Evolutionary conservation across 2,888 invertebrate species (phyloP).

Genomic region (Endotricha flammealis): DNA sequence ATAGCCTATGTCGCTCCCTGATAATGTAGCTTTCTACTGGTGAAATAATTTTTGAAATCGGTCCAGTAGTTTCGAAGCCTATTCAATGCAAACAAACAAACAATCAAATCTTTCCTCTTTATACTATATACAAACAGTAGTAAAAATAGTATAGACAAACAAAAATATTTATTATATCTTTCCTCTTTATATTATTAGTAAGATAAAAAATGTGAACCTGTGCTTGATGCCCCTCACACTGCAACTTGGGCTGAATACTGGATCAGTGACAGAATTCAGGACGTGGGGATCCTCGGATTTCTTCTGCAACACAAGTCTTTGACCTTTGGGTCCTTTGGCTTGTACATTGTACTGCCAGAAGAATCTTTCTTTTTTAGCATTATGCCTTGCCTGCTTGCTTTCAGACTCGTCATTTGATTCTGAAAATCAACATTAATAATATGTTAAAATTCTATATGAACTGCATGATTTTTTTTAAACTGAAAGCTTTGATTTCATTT

Average conservation of each 20-base stretch:
- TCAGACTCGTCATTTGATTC: conserved; percentile 83
- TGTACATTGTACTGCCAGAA: conserved; percentile 99
- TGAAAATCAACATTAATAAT: conserved; percentile 32
- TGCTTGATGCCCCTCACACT: conserved; percentile 93
- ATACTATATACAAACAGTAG: too few relatives aligned
- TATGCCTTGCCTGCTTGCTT: conserved; percentile 55
- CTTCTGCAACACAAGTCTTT: conserved; percentile 89
- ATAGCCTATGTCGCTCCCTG: too few relatives aligned
- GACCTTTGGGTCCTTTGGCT: conserved; percentile 98
- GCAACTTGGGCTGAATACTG: conserved; percentile 96
- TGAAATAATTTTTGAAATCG: too few relatives aligned
- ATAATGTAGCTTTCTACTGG: too few relatives aligned
- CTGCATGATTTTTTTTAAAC: too few relatives aligned
- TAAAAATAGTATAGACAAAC: too few relatives aligned
- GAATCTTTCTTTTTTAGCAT: conserved; percentile 87
- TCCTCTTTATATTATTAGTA: too few relatives aligned
- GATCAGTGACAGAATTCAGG: conserved; percentile 94
- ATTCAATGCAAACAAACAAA: too few relatives aligned
- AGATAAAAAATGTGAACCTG: conserved; percentile 70
- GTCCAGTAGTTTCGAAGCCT: too few relatives aligned
- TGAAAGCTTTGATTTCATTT: too few relatives aligned
- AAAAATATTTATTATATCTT: too few relatives aligned
- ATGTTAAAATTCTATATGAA: conserved; percentile 12
- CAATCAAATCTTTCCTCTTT: too few relatives aligned
- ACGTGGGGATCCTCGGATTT: conserved; percentile 95